These are phyloP conservation scores for Crotalus tigris DNA, from an alignment of 2,113 vertebrate genomes.

Conservation along the genomic window DNA sequence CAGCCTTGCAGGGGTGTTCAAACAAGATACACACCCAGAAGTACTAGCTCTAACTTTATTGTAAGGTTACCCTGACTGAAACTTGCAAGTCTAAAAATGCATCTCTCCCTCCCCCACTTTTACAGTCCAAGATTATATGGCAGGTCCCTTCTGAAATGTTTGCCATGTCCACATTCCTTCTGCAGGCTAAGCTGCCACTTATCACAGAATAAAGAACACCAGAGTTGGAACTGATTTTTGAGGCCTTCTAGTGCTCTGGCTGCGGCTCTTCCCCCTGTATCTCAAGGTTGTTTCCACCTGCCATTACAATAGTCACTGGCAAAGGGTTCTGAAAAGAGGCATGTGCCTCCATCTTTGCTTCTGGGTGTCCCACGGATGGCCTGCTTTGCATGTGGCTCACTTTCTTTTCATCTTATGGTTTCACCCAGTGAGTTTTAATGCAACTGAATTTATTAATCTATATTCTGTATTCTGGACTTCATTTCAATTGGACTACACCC, in stretches of 20 bases:
- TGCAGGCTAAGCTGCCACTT: not conserved
- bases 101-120: not conserved
- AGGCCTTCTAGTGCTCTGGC: not conserved
- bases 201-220: no score
- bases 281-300: not conserved
- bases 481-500: not conserved
- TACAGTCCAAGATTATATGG: not conserved
- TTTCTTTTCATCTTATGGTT: not conserved
- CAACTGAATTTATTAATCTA: not conserved
- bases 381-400: not conserved
- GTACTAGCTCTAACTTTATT: not conserved
- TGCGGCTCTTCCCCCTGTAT: not conserved
- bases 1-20: not conserved
- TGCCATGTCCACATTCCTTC: not conserved
- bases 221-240: no score
- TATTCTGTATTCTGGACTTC: not conserved
- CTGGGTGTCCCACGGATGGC: not conserved
- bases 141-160: not conserved
- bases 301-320: not conserved
- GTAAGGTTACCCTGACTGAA: not conserved
- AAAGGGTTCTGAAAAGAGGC: not conserved
- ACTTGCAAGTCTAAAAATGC: not conserved
- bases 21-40: not conserved
- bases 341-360: not conserved
- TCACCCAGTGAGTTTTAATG: not conserved